These are phyloP conservation scores for Notarius lentiginosus DNA, from an alignment of 2,113 vertebrate species.

Conservation along the genomic window DNA sequence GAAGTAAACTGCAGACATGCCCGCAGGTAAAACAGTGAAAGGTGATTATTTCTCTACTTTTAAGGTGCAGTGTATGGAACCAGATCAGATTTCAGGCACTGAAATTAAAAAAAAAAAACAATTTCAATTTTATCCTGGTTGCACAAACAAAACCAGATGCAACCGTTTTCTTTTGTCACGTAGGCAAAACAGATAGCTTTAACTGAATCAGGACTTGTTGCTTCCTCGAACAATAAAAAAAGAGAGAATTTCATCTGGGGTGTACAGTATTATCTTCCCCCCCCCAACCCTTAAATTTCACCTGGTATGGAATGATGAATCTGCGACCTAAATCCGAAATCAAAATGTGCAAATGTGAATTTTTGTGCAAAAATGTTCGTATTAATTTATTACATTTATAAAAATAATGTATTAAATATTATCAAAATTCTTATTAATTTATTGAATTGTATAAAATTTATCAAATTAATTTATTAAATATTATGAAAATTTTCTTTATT, in stretches of 20 bases:
- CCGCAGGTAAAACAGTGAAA: constrained; percentile 6
- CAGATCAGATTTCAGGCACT: neutral
- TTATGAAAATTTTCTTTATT: too few species aligned
- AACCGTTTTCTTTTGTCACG: neutral
- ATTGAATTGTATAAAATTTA: too few species aligned
- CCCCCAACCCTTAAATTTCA: neutral
- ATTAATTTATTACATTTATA: too few species aligned
- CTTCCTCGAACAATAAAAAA: neutral
- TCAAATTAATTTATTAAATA: too few species aligned
- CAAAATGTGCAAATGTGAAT: neutral
- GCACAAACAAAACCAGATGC: neutral
- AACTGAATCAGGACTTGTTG: neutral
- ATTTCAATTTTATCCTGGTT: neutral
- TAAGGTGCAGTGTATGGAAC: neutral
- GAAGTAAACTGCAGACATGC: constrained; percentile 27
- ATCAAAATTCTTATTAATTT: too few species aligned
- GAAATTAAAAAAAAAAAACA: neutral
- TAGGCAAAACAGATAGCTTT: neutral
- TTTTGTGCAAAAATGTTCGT: neutral
- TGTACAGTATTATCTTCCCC: neutral
- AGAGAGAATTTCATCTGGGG: neutral
- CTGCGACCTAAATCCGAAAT: neutral
- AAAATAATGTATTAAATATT: too few species aligned
- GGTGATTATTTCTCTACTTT: constrained; percentile 2
- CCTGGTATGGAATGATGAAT: neutral